Base-by-base conservation (phyloP, 1,140 invertebrate genomes). In the Lanistes nyassanus region DNA sequence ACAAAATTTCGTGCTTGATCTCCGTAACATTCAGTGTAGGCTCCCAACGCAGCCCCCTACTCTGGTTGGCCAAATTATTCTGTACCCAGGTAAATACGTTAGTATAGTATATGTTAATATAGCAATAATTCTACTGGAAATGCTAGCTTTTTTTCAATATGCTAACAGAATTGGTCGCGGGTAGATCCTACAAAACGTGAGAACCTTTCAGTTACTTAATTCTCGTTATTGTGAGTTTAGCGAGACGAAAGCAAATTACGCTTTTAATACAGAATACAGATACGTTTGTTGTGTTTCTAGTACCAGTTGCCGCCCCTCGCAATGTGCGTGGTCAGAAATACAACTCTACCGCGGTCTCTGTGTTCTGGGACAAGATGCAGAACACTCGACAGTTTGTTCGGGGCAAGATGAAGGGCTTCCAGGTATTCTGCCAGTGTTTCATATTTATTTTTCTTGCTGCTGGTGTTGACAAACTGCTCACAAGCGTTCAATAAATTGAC, bases 311-410 rank as follows among this genome's bases (percentile, higher is more conserved):
- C 23, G 94, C 96, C 7, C 96, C 97, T 9, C 94, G 95, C 79
- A 92, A 94, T 82, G 94, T 97, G 0, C 90, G 91, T 36, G 93
- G 95, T 0, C 80, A 91, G 13, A 92, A 94, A 1, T 96, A 92
- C 86, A 99, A 99, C 88, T 95, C 95, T 0, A 98, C 97, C 0
- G 93, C 96, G 47, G 91, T 98, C 47, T 96, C 97, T 84, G 95
- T 98, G 0, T 95, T 93, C 11, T 99, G 97, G 97, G 87, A 90
- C 26, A 94, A 96, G 0, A 93, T 98, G 56, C 93, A 95, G 58
- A 92, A 96, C 83, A 94, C 92, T 2, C 91, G 96, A n/a, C 95
- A 97, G 77, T 93, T 92, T 80, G 92, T 98, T 60, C 92, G 95
- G 75, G 97, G 97, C 66, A 95, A 95, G 88, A 91, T 99, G 0